phyloP scores from a whole-genome alignment of 2,797 vertebrate species.

The Melanogrammus aeglefinus region DNA sequence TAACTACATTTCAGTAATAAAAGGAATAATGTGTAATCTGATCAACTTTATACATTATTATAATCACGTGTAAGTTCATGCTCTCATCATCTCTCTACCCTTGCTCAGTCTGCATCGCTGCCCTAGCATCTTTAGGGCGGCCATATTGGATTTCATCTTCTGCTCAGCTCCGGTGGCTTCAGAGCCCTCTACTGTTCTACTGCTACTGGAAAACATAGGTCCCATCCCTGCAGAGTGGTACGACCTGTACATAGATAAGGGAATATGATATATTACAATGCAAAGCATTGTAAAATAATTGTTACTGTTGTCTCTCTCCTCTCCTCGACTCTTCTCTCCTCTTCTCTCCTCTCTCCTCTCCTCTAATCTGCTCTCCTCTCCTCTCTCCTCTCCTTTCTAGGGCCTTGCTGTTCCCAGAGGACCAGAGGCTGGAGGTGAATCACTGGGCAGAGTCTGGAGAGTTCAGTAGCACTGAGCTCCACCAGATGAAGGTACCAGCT shows the following conservation, averaged over 20 bases:
- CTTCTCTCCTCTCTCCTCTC: no score
- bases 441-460: constrained; percentile 81
- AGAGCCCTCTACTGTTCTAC: constrained; percentile 71
- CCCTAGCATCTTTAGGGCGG: constrained; percentile 74
- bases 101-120: constrained; percentile 61
- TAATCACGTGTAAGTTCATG: neutral
- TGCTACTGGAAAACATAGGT: constrained; percentile 84
- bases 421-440: constrained; percentile 85
- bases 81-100: neutral
- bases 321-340: no score
- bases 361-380: no score
- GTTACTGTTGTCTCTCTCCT: constrained; percentile 15
- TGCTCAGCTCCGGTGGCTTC: constrained; percentile 78
- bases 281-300: neutral
- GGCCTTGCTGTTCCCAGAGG: constrained; percentile 87
- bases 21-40: neutral
- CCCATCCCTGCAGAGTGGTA: constrained; percentile 85
- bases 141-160: constrained; percentile 85
- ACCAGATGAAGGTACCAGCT: constrained; percentile 79
- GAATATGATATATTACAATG: neutral
- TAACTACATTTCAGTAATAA: neutral
- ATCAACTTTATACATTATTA: neutral
- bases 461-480: constrained; percentile 75
- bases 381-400: constrained; percentile 56
- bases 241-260: constrained; percentile 7